Evolutionary conservation across 2,113 vertebrate species (phyloP).

Genomic region (Eonycteris spelaea): DNA sequence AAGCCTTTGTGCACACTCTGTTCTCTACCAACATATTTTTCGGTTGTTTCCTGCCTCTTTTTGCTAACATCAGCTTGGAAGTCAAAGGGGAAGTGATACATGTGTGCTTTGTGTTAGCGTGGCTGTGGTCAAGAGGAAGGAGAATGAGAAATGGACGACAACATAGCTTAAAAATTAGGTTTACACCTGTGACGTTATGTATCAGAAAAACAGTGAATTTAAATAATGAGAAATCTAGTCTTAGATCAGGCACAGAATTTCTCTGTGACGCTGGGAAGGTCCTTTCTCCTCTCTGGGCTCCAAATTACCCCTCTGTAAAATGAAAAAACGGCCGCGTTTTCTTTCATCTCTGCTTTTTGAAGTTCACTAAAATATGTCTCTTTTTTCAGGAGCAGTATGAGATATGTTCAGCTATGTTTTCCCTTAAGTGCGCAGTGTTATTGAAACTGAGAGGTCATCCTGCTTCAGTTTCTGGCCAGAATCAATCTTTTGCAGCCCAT

Average conservation of each 20-base stretch:
- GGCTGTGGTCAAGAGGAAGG: not conserved
- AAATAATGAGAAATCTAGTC: not conserved
- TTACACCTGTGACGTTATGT: not conserved
- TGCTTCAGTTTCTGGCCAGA: not conserved
- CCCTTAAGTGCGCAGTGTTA: not conserved
- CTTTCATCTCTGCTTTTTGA: not conserved
- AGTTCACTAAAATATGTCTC: not conserved
- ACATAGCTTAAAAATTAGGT: not conserved
- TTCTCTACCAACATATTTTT: not conserved
- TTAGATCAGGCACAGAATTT: not conserved
- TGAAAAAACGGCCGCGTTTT: not conserved
- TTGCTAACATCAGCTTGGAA: not conserved
- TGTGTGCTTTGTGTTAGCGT: not conserved
- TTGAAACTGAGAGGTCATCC: not conserved
- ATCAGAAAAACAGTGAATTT: not conserved
- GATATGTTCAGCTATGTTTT: not conserved
- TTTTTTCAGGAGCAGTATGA: not conserved
- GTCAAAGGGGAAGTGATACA: not conserved
- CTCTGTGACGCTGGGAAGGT: not conserved
- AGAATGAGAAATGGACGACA: not conserved
- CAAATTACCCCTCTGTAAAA: not conserved
- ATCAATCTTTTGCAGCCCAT: not conserved
- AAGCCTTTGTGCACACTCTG: not conserved
- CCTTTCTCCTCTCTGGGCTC: not conserved
- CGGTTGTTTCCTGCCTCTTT: not conserved